Conservation (phyloP, 2,888 invertebrate species). For the Orthosia incerta region DNA sequence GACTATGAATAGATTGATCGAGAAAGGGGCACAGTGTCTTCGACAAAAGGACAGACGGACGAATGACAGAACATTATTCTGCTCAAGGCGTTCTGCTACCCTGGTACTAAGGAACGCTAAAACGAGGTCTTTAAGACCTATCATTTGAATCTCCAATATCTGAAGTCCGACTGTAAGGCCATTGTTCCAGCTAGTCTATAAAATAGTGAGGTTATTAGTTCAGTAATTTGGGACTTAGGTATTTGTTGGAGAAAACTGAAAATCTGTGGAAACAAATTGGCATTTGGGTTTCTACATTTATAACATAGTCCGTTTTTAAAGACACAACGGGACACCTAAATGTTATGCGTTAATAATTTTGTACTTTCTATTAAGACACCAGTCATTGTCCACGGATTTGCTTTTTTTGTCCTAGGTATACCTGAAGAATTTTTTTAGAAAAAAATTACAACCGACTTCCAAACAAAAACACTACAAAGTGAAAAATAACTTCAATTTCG, state of each 20-base stretch:
- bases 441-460: too few species aligned
- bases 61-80: constrained; percentile 18
- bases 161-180: constrained; percentile 25
- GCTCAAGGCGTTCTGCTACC: constrained; percentile 10
- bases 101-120: constrained; percentile 36
- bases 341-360: neutral
- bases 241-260: constrained; percentile 12
- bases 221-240: constrained; percentile 5
- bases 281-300: neutral
- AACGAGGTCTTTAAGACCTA: constrained; percentile 53
- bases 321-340: neutral
- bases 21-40: neutral
- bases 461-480: too few species aligned
- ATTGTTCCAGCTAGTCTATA: constrained; percentile 40
- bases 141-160: constrained; percentile 58
- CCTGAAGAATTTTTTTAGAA: too few species aligned
- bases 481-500: too few species aligned
- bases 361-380: neutral
- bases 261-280: constrained; percentile 3
- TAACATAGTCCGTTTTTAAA: neutral
- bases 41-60: constrained; percentile 9
- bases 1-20: neutral
- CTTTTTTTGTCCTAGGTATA: too few species aligned
- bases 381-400: neutral
- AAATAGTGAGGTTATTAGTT: constrained; percentile 42